Percentiles rank a stretch among this genome's conserved stretches.
phyloP scores from a whole-genome alignment of 2,113 vertebrate species.

The Solea senegalensis region DNA sequence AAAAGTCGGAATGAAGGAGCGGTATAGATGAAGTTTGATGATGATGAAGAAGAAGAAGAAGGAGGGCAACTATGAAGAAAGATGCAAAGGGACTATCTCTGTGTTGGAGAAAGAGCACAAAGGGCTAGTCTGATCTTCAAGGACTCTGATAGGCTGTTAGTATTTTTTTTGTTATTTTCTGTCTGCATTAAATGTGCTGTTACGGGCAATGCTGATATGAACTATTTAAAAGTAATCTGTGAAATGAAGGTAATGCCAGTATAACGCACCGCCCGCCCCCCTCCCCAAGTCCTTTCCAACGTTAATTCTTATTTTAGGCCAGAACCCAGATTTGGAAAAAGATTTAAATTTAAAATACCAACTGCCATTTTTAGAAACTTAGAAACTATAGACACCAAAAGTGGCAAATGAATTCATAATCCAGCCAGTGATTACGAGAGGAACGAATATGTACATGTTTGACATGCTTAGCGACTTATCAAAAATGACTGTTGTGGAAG shows the following conservation, averaged over 20 bases:
- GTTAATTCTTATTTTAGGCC: not conserved
- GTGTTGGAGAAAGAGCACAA: constrained; percentile 24
- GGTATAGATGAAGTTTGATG: not conserved
- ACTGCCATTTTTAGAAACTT: no score
- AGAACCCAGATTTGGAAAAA: not conserved
- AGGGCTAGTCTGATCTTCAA: constrained; percentile 31
- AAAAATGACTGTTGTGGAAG: constrained; percentile 6
- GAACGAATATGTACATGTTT: not conserved
- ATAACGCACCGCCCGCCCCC: constrained; percentile 32
- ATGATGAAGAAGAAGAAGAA: constrained; percentile 10
- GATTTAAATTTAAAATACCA: no score
- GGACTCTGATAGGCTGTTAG: constrained; percentile 62
- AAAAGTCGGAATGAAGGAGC: not conserved
- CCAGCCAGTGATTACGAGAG: not conserved
- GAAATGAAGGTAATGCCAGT: constrained; percentile 72
- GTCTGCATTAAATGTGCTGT: constrained; percentile 54
- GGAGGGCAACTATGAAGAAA: constrained; percentile 35
- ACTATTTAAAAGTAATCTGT: constrained; percentile 81
- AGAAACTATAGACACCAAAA: not conserved
- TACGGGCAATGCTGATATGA: constrained; percentile 59
- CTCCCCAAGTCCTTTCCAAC: not conserved
- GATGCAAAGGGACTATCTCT: constrained; percentile 23
- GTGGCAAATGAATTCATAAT: not conserved
- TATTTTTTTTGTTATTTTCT: constrained; percentile 55
- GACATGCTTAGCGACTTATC: not conserved